Evolutionary conservation across 2,797 vertebrate genomes (phyloP).

Genomic region (Trichosurus vulpecula): DNA sequence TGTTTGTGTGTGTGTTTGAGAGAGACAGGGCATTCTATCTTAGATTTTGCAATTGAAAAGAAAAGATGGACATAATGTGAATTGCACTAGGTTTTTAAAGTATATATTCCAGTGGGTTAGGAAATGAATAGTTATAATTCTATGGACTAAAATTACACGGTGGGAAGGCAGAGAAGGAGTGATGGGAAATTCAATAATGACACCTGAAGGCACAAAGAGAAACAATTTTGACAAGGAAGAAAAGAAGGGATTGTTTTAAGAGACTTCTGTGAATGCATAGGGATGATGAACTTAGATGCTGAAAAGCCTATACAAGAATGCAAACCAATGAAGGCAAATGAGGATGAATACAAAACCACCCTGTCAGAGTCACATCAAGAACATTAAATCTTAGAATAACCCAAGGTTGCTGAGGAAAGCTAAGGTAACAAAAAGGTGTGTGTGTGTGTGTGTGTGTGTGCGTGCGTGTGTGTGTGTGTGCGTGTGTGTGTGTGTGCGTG

Average conservation of each 20-base stretch:
- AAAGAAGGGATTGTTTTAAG: neutral
- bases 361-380: neutral
- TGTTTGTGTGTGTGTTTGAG: neutral
- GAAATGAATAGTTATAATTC: neutral
- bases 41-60: neutral
- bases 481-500: neutral
- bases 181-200: neutral
- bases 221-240: neutral
- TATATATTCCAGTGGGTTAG: neutral
- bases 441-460: neutral
- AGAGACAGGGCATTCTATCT: neutral
- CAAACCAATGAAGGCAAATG: neutral
- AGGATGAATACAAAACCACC: too few relatives aligned
- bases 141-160: neutral
- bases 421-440: neutral
- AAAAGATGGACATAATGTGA: neutral
- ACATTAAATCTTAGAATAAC: neutral
- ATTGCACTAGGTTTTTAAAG: neutral
- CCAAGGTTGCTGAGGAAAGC: neutral
- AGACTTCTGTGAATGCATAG: neutral
- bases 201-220: neutral
- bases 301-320: neutral
- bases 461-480: neutral
- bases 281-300: neutral
- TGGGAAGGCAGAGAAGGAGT: neutral